phyloP scores from a whole-genome alignment of 1,140 invertebrate genomes.

The Leptopilina boulardi region DNA sequence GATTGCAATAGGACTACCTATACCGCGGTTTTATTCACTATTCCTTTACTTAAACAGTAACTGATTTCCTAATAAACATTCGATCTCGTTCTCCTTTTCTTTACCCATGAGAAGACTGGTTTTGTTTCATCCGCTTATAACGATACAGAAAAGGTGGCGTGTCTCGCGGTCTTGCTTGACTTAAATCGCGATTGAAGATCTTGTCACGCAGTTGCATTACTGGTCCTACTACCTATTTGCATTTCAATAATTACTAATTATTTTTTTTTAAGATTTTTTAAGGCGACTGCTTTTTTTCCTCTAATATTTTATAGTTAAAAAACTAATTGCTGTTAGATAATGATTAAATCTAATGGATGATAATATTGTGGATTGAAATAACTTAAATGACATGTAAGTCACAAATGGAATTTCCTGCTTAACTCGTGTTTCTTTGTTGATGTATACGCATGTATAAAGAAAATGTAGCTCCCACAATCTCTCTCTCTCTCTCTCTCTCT shows the following conservation, averaged over 20 bases:
- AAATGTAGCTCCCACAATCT: slow-evolving; percentile 48
- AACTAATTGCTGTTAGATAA: too few species aligned
- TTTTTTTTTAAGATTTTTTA: too few species aligned
- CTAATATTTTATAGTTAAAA: too few species aligned
- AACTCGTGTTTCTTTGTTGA: slow-evolving; percentile 29
- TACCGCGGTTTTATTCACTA: slow-evolving; percentile 1
- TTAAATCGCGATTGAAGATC: slow-evolving; percentile 74
- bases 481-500: slow-evolving; percentile 45
- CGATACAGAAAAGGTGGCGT: slow-evolving; percentile 63
- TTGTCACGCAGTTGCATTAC: slow-evolving; percentile 70
- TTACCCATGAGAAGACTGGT: slow-evolving; percentile 42
- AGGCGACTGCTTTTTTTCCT: not conserved
- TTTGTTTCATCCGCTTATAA: slow-evolving; percentile 62
- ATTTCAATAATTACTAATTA: slow-evolving; percentile 59
- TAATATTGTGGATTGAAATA: slow-evolving; percentile 30
- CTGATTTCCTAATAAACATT: slow-evolving; percentile 24
- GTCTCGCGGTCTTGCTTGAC: slow-evolving; percentile 62
- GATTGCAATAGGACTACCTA: slow-evolving; percentile 15
- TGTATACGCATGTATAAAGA: slow-evolving; percentile 42
- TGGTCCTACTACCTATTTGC: slow-evolving; percentile 66
- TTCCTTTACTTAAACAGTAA: slow-evolving; percentile 10
- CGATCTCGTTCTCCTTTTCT: slow-evolving; percentile 24
- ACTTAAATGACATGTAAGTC: slow-evolving; percentile 38
- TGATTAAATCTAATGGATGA: too few species aligned
- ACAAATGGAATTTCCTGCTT: slow-evolving; percentile 47